Conservation (phyloP, 2,797 vertebrate species). For the Oophaga sylvatica region DNA sequence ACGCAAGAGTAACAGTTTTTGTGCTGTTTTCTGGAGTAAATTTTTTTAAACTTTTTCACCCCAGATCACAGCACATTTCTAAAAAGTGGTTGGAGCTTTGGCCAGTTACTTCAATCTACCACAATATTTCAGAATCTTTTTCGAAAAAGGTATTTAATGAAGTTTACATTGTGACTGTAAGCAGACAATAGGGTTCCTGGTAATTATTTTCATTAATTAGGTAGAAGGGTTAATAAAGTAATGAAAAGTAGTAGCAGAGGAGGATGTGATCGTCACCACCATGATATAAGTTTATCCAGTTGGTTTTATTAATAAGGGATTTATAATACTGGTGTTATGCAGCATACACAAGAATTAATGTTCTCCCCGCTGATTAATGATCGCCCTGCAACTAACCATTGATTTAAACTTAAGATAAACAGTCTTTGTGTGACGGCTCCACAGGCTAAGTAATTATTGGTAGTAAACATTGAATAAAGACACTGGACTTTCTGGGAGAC, state of each 20-base stretch:
- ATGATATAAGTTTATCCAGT: slow-evolving; percentile 17
- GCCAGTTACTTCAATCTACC: not conserved
- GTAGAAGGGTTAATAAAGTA: slow-evolving; percentile 10
- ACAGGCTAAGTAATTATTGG: slow-evolving; percentile 50
- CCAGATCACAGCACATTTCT: no score
- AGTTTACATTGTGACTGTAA: not conserved
- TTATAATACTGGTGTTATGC: slow-evolving; percentile 43
- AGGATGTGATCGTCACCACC: not conserved
- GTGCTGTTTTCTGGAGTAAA: no score
- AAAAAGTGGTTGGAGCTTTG: not conserved
- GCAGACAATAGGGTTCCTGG: not conserved
- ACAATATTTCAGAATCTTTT: not conserved
- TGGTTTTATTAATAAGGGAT: slow-evolving; percentile 43
- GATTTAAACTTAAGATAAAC: slow-evolving; percentile 60
- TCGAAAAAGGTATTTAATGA: not conserved
- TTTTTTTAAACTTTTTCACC: no score
- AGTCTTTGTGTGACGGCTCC: slow-evolving; percentile 52
- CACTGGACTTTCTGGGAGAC: not conserved
- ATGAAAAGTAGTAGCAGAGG: not conserved
- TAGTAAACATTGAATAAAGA: slow-evolving; percentile 43
- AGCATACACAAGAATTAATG: slow-evolving; percentile 44
- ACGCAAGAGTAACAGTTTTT: no score
- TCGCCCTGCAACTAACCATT: slow-evolving; percentile 61
- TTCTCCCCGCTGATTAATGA: slow-evolving; percentile 51
- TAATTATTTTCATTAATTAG: slow-evolving; percentile 6